Evolutionary conservation across 2,888 invertebrate species (phyloP).

Genomic region (Drosophila rellima): DNA sequence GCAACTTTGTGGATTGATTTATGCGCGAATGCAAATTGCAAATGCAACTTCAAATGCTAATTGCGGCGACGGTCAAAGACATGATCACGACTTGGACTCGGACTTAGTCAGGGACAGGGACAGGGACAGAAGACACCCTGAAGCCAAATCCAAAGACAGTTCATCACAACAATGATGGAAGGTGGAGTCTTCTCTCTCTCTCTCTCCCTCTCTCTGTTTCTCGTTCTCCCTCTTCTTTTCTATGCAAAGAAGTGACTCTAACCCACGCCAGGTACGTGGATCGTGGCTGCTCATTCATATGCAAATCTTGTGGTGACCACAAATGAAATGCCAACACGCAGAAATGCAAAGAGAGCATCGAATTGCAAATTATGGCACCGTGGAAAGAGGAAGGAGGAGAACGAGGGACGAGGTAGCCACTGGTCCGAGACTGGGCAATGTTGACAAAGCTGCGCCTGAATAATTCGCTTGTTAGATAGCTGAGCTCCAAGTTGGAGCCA

Average conservation of each 20-base stretch:
- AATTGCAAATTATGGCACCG: constrained; percentile 75
- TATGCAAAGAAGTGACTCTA: constrained; percentile 4
- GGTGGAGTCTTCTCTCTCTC: constrained; percentile 13
- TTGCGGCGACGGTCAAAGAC: constrained; percentile 78
- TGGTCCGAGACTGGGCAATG: constrained; percentile 26
- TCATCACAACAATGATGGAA: constrained; percentile 69
- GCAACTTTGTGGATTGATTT: constrained; percentile 59
- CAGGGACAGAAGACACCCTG: constrained; percentile 38
- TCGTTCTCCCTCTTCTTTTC: neutral
- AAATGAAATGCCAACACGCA: constrained; percentile 82
- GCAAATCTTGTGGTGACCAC: constrained; percentile 73
- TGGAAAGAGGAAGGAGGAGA: neutral
- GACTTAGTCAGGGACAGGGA: neutral
- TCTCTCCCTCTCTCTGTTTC: constrained; percentile 6
- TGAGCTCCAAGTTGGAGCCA: constrained; percentile 10
- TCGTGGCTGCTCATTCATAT: constrained; percentile 71
- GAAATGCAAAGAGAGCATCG: constrained; percentile 80
- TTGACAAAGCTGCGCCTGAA: constrained; percentile 75
- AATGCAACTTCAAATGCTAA: constrained; percentile 81
- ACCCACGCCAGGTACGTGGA: constrained; percentile 10
- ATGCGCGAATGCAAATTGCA: constrained; percentile 76
- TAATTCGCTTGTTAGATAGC: constrained; percentile 66
- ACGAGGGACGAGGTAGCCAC: neutral
- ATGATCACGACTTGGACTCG: constrained; percentile 48
- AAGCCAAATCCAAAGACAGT: constrained; percentile 60